Evolutionary conservation across 2,797 vertebrate species (phyloP).

Genomic region (Babyrousa celebensis): DNA sequence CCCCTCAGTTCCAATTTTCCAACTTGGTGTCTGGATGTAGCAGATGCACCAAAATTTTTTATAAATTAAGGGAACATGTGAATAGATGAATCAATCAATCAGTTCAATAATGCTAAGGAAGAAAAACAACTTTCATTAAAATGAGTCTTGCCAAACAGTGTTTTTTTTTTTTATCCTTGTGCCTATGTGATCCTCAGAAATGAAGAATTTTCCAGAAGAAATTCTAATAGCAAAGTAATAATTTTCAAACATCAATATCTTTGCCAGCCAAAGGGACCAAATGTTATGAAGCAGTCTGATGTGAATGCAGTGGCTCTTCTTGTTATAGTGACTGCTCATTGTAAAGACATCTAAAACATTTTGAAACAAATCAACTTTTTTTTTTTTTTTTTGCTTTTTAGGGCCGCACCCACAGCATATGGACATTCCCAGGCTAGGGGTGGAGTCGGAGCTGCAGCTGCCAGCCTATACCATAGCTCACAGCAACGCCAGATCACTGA

Average conservation of each 20-base stretch:
- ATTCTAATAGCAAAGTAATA: slow-evolving; percentile 39
- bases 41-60: slow-evolving; percentile 24
- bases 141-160: neutral
- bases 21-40: neutral
- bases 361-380: neutral
- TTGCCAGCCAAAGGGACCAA: neutral
- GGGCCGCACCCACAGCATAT: too few relatives aligned
- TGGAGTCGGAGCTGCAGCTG: too few relatives aligned
- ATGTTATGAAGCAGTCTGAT: neutral
- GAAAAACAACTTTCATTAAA: neutral
- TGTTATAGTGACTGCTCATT: neutral
- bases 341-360: neutral
- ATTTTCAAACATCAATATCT: neutral
- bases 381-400: too few relatives aligned
- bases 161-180: neutral
- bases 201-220: slow-evolving; percentile 22
- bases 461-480: too few relatives aligned
- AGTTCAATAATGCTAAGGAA: neutral
- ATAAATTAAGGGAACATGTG: neutral
- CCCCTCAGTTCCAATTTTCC: neutral
- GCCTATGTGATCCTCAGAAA: neutral
- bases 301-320: neutral
- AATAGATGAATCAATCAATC: neutral
- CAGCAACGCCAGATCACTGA: too few relatives aligned
- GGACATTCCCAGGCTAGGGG: too few relatives aligned